Conservation (phyloP, 2,113 vertebrate species). For the Syngnathus scovelli region DNA sequence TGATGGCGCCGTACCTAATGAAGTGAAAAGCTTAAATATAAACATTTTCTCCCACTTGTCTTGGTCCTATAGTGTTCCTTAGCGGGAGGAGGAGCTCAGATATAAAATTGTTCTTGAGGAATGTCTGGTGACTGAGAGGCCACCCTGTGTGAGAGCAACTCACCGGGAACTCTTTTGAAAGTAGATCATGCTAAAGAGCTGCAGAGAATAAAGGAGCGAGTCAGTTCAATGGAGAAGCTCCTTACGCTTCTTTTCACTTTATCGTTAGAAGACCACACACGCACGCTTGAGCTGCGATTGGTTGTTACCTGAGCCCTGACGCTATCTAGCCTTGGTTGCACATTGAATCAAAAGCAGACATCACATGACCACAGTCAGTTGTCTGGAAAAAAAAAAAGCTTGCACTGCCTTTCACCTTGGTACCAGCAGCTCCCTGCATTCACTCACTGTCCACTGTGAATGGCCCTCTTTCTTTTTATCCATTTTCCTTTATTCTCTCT, state of each 20-base stretch:
- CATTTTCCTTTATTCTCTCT: conserved; percentile 24
- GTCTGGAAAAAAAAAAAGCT: neutral
- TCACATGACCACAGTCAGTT: conserved; percentile 12
- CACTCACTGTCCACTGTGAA: conserved; percentile 62
- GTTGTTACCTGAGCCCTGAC: too few relatives aligned
- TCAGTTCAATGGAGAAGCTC: neutral
- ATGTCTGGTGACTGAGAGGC: conserved; percentile 33
- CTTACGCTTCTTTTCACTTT: conserved; percentile 19
- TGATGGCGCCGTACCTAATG: neutral
- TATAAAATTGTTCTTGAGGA: conserved; percentile 20
- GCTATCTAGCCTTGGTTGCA: neutral
- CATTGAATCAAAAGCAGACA: neutral
- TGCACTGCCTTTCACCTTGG: conserved; percentile 46
- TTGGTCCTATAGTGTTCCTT: conserved; percentile 27
- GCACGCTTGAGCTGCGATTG: conserved; percentile 1
- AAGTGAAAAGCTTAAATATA: neutral
- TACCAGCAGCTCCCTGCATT: conserved; percentile 41
- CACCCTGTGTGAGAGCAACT: conserved; percentile 33
- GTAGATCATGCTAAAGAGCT: conserved; percentile 31
- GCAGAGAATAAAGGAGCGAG: conserved; percentile 23
- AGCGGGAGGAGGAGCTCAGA: conserved; percentile 35
- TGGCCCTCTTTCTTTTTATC: conserved; percentile 38
- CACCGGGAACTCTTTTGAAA: conserved; percentile 33
- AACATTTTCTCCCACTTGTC: neutral
- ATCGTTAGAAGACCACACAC: conserved; percentile 16